Base-by-base conservation (phyloP, 2,888 invertebrate genomes). In the Drosophila basisetae region DNA sequence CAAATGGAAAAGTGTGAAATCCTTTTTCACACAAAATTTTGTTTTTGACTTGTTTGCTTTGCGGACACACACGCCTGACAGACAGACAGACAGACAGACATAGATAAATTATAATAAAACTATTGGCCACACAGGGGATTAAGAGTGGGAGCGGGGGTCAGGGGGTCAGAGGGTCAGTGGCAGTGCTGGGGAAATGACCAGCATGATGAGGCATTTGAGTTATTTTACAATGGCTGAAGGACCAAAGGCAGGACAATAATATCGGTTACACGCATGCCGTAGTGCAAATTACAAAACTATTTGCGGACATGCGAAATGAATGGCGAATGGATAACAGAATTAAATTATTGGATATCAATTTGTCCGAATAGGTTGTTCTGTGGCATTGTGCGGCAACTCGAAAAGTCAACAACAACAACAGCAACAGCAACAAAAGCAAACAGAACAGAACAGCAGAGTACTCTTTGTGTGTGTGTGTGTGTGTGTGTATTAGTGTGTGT, bases 341-440 rank as follows among this genome's bases (percentile, higher is more conserved):
- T 88, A 88, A 88, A 88, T 89, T 89, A 88, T 88, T 88, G 87
- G 87, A 88, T 88, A 88, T 88, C 89, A 89, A 88, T 88, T 89
- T 88, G 83, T 80, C 76, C 82, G 56, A 80, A 77, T 76, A 58
- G 62, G 67, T 68, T 76, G 66, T 50, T 73, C 76, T 73, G 66
- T 73, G 64, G 76, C 81, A 84, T 89, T 87, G 85, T 88, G 74
- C 63, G 66, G 78, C 70, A 85, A 82, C 85, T 88, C 88, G 80
- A 88, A 88, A 88, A 88, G 87, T 88, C 87, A 88, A 88, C 84
- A 83, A 74, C 89, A 80, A 88, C 80, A 76, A 72, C 72, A 76
- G 72, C 87, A 88, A 88, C 84, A 83, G 73, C 89, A 71, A 59
- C 65, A 66, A 63, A 49, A 53, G 25, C 49, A 73, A 30, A 61